Conservation (phyloP, 2,888 invertebrate genomes). For the Ypsolopha sequella region DNA sequence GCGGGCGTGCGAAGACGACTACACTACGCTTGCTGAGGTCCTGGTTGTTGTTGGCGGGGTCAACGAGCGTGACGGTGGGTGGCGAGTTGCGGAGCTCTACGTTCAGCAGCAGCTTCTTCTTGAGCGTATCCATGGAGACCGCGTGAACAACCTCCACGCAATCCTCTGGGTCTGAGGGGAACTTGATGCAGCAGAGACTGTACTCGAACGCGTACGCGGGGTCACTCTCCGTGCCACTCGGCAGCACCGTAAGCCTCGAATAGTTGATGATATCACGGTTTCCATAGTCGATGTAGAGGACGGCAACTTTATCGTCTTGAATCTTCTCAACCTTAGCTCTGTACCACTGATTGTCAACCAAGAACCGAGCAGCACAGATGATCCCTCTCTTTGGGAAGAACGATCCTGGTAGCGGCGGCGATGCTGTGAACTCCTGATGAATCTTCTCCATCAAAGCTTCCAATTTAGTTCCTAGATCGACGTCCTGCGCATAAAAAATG, state of each 20-base stretch:
- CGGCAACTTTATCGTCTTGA: conserved; percentile 76
- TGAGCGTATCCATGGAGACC: conserved; percentile 74
- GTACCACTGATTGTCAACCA: conserved; percentile 95
- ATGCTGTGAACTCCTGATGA: conserved; percentile 85
- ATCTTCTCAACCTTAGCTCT: conserved; percentile 92
- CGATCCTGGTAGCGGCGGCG: conserved; percentile 89
- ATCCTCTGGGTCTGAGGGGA: conserved; percentile 91
- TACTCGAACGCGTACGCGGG: conserved; percentile 91
- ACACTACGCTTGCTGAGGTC: conserved; percentile 71
- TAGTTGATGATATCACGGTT: conserved; percentile 85
- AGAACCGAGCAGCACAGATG: conserved; percentile 90
- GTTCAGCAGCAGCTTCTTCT: conserved; percentile 85
- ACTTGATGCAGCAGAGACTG: conserved; percentile 82
- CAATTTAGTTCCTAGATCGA: conserved; percentile 87
- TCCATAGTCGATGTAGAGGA: conserved; percentile 96
- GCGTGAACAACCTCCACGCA: conserved; percentile 79
- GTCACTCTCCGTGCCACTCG: conserved; percentile 76
- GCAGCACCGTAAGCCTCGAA: conserved; percentile 85
- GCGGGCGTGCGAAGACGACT: no score
- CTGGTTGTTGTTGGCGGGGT: conserved; percentile 51
- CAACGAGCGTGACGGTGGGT: conserved; percentile 66
- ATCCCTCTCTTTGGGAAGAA: conserved; percentile 89
- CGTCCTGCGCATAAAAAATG: conserved; percentile 90
- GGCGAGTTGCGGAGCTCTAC: conserved; percentile 81
- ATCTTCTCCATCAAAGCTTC: conserved; percentile 90